A percentile compares a stretch with the other conserved stretches of the same genome.
phyloP scores from a whole-genome alignment of 2,888 invertebrate species.

The Amiota communis region DNA sequence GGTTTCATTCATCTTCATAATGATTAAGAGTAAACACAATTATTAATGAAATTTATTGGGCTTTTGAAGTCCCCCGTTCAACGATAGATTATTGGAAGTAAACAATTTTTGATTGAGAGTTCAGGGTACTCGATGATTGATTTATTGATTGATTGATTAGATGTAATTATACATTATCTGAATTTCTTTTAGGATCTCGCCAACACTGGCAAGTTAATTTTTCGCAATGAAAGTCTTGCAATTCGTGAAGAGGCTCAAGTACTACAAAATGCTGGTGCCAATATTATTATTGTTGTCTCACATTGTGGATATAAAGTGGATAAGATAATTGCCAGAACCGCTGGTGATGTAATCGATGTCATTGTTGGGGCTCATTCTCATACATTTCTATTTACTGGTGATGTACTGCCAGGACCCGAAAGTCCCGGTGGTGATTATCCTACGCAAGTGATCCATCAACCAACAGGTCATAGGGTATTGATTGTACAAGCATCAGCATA shows the following conservation, averaged over 20 bases:
- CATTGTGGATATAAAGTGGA: conserved; percentile 85
- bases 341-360: conserved; percentile 81
- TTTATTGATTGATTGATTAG: too few relatives aligned
- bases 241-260: conserved; percentile 80
- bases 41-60: too few relatives aligned
- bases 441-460: conserved; percentile 77
- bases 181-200: conserved; percentile 76
- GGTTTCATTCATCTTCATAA: too few relatives aligned
- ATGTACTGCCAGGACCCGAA: conserved; percentile 76
- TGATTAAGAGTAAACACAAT: too few relatives aligned
- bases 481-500: conserved; percentile 84
- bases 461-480: conserved; percentile 71
- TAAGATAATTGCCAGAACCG: conserved; percentile 78
- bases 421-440: conserved; percentile 80
- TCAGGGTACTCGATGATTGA: too few relatives aligned
- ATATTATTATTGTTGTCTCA: conserved; percentile 87
- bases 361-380: conserved; percentile 92
- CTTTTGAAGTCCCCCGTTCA: too few relatives aligned
- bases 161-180: too few relatives aligned
- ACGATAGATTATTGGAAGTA: too few relatives aligned
- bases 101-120: too few relatives aligned
- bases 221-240: conserved; percentile 80
- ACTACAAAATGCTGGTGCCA: conserved; percentile 78
- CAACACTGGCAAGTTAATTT: conserved; percentile 78
- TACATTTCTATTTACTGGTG: conserved; percentile 81